Evolutionary conservation across 1,140 invertebrate genomes (phyloP), one percentile per base, ranked within the genome.

Genomic region (Heliconius congener): DNA sequence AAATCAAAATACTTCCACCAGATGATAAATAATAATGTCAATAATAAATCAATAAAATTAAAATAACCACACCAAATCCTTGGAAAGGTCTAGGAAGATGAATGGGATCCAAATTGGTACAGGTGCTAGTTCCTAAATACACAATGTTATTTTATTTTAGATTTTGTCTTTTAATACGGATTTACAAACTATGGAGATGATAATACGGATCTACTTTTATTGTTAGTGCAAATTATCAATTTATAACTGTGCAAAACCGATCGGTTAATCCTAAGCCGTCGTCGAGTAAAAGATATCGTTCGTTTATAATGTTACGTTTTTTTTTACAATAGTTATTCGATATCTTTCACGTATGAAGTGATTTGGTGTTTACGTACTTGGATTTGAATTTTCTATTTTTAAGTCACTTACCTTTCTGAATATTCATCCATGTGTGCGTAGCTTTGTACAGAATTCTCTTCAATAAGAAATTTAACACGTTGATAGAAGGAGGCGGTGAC

Each of bases 401-500:
- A 71, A 73, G 74, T 77, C 74, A 96, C 97, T 97, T 97, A 99
- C 99, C 98, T 99, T 96, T 99, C 98, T 85, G 98, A 99, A 95
- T 99, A 99, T 95, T 99, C 98, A 94, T 99, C 98, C 95, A 98
- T 97, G 90, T 99, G 98, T 34, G 99, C 98, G 95, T 99, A 99
- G 88, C 98, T 99, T 94, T 99, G 99, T 39, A 99, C 99, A 79
- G 98, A 99, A 92, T 99, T 98, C 92, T 99, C 98, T 95, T 99
- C 99, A 79, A 99, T 99, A 76, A 99, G 96, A 95, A 99, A 99
- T 90, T 99, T 99, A 91, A 99, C 99, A 66, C 98, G 96, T 91
- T 99, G 98, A 90, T 99, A 99, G 94, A 99, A 99, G 1, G 99
- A 99, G 8, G 98, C 98, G 2, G 98, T 99, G 52, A 99, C 98